Evolutionary conservation across 2,113 vertebrate genomes (phyloP).

Genomic region (Danio rerio): DNA sequence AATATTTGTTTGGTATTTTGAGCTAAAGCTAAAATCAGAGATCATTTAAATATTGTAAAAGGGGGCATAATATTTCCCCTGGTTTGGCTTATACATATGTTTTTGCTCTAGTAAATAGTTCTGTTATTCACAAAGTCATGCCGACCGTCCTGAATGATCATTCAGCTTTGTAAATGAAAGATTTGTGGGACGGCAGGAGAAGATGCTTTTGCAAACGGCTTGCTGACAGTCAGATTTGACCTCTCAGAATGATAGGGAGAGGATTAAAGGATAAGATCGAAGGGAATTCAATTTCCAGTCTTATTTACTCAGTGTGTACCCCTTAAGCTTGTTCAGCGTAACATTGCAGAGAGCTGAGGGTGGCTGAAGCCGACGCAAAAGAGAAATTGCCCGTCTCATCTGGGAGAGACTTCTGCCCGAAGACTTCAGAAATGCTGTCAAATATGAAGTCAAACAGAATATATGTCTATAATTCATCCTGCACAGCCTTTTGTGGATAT

Average conservation of each 20-base stretch:
- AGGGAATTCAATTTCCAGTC: slow-evolving; percentile 48
- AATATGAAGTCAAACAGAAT: not conserved
- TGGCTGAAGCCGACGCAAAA: not conserved
- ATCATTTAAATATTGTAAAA: no score
- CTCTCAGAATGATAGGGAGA: slow-evolving; percentile 21
- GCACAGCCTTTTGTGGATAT: not conserved
- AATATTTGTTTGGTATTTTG: no score
- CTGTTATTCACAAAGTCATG: slow-evolving; percentile 10
- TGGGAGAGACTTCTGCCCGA: not conserved
- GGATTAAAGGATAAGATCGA: slow-evolving; percentile 45
- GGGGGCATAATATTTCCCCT: no score
- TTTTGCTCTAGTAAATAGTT: not conserved
- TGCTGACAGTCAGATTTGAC: slow-evolving; percentile 29
- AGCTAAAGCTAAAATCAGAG: no score
- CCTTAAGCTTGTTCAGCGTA: slow-evolving; percentile 46
- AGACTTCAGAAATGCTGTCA: slow-evolving; percentile 8
- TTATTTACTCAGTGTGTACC: slow-evolving; percentile 36
- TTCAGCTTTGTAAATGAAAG: slow-evolving; percentile 30
- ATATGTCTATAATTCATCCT: no score
- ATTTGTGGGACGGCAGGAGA: not conserved
- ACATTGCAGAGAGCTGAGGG: slow-evolving; percentile 24
- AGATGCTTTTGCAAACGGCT: slow-evolving; percentile 29
- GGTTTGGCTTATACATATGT: not conserved
- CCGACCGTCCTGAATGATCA: not conserved
- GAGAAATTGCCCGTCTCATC: slow-evolving; percentile 10